These are phyloP conservation scores for Lagenorhynchus albirostris DNA, from an alignment of 2,113 vertebrate species.

Conservation along the genomic window DNA sequence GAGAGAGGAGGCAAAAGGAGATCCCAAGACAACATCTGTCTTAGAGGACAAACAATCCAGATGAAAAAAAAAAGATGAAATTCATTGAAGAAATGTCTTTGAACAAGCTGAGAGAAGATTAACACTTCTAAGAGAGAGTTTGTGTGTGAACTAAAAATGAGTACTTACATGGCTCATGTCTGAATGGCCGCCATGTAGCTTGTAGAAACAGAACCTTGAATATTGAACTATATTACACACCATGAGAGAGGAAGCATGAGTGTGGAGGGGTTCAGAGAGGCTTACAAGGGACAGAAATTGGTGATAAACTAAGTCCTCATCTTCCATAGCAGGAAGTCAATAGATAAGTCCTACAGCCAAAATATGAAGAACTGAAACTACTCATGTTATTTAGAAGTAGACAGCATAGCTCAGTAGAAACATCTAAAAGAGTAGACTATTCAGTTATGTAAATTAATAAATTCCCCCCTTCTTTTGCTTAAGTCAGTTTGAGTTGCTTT, in stretches of 20 bases:
- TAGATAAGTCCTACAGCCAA: background rate
- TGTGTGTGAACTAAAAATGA: background rate
- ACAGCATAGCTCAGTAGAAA: background rate
- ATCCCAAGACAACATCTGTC: background rate
- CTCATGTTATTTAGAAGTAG: background rate
- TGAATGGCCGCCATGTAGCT: background rate
- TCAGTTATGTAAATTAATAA: background rate
- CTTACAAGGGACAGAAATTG: background rate
- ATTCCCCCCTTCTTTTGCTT: background rate
- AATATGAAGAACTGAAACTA: background rate
- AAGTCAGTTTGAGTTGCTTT: background rate
- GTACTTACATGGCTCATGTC: background rate
- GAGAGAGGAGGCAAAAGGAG: background rate
- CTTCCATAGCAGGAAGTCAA: background rate
- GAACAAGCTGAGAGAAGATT: background rate
- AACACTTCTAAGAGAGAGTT: background rate
- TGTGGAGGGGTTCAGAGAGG: background rate
- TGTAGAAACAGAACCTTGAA: background rate
- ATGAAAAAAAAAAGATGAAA: background rate
- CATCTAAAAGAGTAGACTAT: background rate
- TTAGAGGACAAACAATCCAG: background rate
- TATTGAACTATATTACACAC: background rate
- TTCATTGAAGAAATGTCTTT: background rate
- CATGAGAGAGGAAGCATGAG: background rate
- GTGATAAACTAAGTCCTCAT: background rate